Base-by-base conservation (phyloP, 2,113 vertebrate genomes). In the Cranoglanis bouderius region DNA sequence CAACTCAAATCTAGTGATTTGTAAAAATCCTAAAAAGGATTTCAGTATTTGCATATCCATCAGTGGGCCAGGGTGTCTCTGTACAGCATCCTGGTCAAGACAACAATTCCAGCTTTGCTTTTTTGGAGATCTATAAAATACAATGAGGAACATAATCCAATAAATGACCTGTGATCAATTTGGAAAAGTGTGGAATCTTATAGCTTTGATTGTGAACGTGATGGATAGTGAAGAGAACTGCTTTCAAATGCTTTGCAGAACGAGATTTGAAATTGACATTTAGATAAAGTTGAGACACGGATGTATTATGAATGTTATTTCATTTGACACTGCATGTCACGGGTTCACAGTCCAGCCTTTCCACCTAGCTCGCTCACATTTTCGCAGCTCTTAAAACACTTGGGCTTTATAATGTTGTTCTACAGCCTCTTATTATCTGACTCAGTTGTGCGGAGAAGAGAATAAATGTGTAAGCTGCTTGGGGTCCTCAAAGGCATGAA, bases 1-100 rank as follows among this genome's bases (percentile, higher is more conserved):
- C 84, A 84, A 91, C 63, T 63, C 84, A 90, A 88, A 91, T 86
- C 24, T 10, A 84, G 53, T 74, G 72, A 85, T 77, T 77, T 77
- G 74, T 26, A 84, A 85, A 87, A 90, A 84, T 72, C 65, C 61
- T 74, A 70, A 65, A 51, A 13, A 38, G 51, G 74, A 10, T 32
- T 72, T 19, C 43, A 49, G 24, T 35, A 80, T 87, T 89, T 89
- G 43, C 49, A 14, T 85, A 49, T 46, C 26, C 61, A 43, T 70
- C 10, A 83, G 3, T 40, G 40, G 26, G n/a, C 14, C 13, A 40
- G 1, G 26, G 40, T 10, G 1, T 24, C 72, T 43, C 72, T 46
- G 26, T 43, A 46, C 21, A 75, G 72, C 85, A 86, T 61, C n/a
- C n/a, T 35, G 18, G n/a, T 35, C 16, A 55, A 19, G 51, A 57